phyloP scores from a whole-genome alignment of 2,797 vertebrate species.

The Parauchenoglanis ngamensis region DNA sequence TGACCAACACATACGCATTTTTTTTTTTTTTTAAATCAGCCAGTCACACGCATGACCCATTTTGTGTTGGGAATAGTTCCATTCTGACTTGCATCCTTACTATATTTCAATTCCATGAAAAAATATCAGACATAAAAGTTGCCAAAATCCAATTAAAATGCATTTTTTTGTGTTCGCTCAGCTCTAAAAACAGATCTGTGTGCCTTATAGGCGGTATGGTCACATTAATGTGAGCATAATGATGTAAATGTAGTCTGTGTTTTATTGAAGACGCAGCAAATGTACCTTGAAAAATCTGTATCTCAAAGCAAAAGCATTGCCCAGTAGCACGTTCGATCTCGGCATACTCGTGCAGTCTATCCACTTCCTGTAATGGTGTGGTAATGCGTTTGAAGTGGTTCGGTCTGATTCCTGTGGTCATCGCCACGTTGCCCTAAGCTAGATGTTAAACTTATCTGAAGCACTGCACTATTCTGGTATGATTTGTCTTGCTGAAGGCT shows the following conservation, averaged over 20 bases:
- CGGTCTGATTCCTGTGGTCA: conserved; percentile 45
- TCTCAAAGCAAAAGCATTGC: not conserved
- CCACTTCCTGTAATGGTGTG: conserved; percentile 38
- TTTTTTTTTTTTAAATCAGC: not conserved
- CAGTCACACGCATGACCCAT: not conserved
- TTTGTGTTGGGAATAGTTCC: no score
- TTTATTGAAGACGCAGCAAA: conserved; percentile 9
- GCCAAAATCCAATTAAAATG: not conserved
- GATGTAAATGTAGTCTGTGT: not conserved
- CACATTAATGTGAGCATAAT: not conserved
- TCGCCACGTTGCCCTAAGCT: conserved; percentile 42
- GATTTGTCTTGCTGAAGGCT: conserved; percentile 32
- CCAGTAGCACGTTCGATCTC: conserved; percentile 19
- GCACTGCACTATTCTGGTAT: conserved; percentile 35
- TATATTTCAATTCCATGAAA: not conserved
- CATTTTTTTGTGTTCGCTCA: not conserved
- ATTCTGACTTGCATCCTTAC: not conserved
- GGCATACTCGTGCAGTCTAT: conserved; percentile 27
- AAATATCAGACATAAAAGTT: not conserved
- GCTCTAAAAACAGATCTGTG: not conserved
- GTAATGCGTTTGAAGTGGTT: conserved; percentile 43
- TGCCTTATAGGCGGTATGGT: conserved; percentile 4
- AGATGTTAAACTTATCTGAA: conserved; percentile 41
- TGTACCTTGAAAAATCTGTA: conserved; percentile 5
- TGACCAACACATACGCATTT: not conserved